Base-by-base conservation (phyloP, 2,888 invertebrate species). In the Steinernema carpocapsae region DNA sequence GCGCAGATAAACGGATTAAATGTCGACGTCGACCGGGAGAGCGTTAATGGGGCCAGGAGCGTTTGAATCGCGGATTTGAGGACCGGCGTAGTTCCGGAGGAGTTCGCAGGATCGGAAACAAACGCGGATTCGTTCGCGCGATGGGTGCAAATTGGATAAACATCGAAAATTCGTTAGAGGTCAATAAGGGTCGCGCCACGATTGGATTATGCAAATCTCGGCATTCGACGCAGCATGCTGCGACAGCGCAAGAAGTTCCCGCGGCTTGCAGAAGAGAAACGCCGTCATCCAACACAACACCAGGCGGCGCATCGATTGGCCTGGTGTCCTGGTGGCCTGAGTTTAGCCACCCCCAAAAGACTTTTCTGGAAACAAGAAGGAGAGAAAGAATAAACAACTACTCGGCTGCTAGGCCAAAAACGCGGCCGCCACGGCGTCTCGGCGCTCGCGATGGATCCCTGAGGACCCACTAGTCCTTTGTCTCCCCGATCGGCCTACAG, bases 331-430 rank as follows among this genome's bases (percentile, higher is more conserved):
- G 17, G 48, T n/a, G 64, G 17, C 64, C 64, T 64, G 64, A 64
- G 64, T 64, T 64, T 64, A 22, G 52, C 64, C 64, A 64, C 37
- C 64, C 64, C 64, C 64, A 64, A 64, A 64, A 64, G 64, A 64
- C 64, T 64, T 64, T 64, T 64, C 64, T 29, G 64, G 64, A 64
- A 64, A 64, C 64, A 29, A 26, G 64, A 64, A 64, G 64, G 64
- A 64, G 26, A 64, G 29, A 24, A 64, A 64, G 64, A 64, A 64
- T 64, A 64, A 64, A 64, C 64, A 64, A 64, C 64, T 26, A 37
- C 12, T 56, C 56, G 24, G 26, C 56, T 48, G 17, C 48, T 17
- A 26, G 64, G 64, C 64, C 64, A 64, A 64, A 64, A 29, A 64
- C 64, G 64, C 64, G 29, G 14, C 29, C 64, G 29, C 37, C 24